A percentile compares a stretch with the other conserved stretches of the same genome.
Conservation (phyloP, 2,888 invertebrate species). For the Nasonovia ribisnigri region DNA sequence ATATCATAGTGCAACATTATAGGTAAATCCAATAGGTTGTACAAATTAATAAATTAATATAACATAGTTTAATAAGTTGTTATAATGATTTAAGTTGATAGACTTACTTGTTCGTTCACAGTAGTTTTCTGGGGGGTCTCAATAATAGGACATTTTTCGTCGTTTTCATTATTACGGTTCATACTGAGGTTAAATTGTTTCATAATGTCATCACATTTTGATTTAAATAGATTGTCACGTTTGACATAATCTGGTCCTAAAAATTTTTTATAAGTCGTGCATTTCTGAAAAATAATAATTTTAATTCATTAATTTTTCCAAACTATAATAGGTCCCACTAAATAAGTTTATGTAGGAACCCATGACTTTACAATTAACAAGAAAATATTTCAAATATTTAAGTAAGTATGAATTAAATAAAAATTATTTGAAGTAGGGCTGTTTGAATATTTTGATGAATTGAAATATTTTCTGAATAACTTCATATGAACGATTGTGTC, state of each 20-base stretch:
- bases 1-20: no score
- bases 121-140: neutral
- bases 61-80: neutral
- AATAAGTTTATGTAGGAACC: no score
- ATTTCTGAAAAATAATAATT: constrained; percentile 21
- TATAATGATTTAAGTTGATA: neutral
- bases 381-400: no score
- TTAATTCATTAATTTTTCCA: neutral
- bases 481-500: no score
- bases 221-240: neutral
- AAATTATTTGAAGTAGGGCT: no score
- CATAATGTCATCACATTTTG: neutral
- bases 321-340: no score
- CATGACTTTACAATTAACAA: no score
- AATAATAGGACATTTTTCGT: neutral
- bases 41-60: no score
- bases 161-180: neutral
- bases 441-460: no score
- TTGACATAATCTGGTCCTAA: neutral
- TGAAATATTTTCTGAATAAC: no score
- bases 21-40: no score
- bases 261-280: neutral
- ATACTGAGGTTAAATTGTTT: neutral
- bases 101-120: neutral
- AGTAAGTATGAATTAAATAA: no score